Base-by-base conservation (phyloP, 2,113 vertebrate species). In the Brienomyrus brachyistius region DNA sequence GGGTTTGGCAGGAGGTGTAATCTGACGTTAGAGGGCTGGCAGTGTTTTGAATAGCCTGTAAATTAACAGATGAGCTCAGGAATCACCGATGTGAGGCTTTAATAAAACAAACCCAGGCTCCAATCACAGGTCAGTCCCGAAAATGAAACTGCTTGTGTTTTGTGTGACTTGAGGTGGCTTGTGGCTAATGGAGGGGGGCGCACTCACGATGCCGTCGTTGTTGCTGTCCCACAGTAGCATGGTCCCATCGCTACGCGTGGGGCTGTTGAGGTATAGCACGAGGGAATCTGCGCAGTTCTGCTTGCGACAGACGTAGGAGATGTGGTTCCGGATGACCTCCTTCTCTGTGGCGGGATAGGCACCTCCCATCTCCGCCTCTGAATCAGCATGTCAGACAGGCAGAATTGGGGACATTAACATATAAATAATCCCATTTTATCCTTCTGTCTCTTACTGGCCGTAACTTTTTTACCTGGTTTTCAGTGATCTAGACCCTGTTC, bases 171-270 rank as follows among this genome's bases (percentile, higher is more conserved):
- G 35, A 35, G 5, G 40, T 83, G 80, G 8, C 1, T 54, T 54
- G 9, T 27, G 17, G 54, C 2, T 2, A 23, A 50, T 4, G 51
- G 3, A 15, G 31, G 19, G 27, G 54, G 84, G 13, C 2, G 48
- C 48, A 91, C 95, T 95, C 92, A 96, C 96, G 11, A 96, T 94
- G 92, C 96, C 96, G 8, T 97, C 95, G 54, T 94, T 92, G 91
- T 96, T 97, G 91, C 93, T 91, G 89, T 96, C 96, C 96, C 96
- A 96, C 56, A 96, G 93, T 74, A 97, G 91, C 95, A 97, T 97
- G 92, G 96, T 94, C 35, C 96, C 96, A 1, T 96, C 96, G 1
- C 92, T 96, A 88, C 94, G 92, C 1, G 96, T 95, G 1, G 96
- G 96, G 0, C 96, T 96, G 94, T 97, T 97, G 87, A 97, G 93